These are phyloP conservation scores for Malacosoma neustria DNA, from an alignment of 2,888 invertebrate genomes.

Conservation along the genomic window DNA sequence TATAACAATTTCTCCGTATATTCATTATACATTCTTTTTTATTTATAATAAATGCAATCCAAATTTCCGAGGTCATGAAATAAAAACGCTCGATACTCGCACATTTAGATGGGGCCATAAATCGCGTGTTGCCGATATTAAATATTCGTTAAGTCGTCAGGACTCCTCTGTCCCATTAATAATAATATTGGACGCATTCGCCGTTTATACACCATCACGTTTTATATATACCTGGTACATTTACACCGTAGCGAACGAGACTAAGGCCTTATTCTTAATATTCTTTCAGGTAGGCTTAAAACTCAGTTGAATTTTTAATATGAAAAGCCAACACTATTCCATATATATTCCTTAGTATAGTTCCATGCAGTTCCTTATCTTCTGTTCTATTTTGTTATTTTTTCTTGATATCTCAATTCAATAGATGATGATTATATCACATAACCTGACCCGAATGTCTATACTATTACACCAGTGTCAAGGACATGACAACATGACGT, in stretches of 20 bases:
- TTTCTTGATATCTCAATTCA: too few relatives aligned
- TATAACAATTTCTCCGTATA: neutral
- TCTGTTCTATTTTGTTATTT: too few relatives aligned
- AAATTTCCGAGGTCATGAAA: slow-evolving; percentile 16
- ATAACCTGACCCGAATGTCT: too few relatives aligned
- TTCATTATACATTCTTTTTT: neutral
- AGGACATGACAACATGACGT: too few relatives aligned
- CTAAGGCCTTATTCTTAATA: too few relatives aligned
- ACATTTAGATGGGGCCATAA: slow-evolving; percentile 38
- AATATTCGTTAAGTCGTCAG: slow-evolving; percentile 63
- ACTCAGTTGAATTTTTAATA: too few relatives aligned
- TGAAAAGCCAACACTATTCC: too few relatives aligned
- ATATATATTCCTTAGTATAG: too few relatives aligned
- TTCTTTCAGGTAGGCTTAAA: too few relatives aligned
- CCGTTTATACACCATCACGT: slow-evolving; percentile 13
- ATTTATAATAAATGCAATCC: neutral
- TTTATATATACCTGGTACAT: slow-evolving; percentile 5
- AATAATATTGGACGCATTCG: slow-evolving; percentile 58
- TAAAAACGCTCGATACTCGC: slow-evolving; percentile 38
- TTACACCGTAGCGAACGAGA: slow-evolving; percentile 9
- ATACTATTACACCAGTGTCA: too few relatives aligned
- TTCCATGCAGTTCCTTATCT: too few relatives aligned
- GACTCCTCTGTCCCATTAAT: slow-evolving; percentile 48
- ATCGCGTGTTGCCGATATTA: slow-evolving; percentile 47
- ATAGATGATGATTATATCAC: too few relatives aligned